Percentiles rank a stretch among this genome's conserved stretches.
Conservation (phyloP, 1,140 invertebrate species). For the Ooceraea biroi region DNA sequence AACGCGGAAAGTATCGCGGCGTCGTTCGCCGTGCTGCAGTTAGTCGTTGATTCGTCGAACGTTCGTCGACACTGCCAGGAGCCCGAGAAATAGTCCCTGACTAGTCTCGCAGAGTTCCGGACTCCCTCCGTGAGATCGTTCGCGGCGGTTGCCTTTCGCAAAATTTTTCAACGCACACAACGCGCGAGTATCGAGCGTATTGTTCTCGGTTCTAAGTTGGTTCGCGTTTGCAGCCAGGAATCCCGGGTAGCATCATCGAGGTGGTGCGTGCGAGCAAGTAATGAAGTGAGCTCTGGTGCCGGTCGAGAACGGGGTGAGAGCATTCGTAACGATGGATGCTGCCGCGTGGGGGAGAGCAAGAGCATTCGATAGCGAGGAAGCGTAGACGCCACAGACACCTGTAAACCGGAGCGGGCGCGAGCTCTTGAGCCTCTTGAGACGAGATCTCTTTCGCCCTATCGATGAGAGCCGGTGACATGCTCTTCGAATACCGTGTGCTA, state of each 20-base stretch:
- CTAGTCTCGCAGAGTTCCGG: background rate
- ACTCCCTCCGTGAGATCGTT: background rate
- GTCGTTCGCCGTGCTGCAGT: slow-evolving; percentile 34
- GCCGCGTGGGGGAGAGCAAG: slow-evolving; percentile 44
- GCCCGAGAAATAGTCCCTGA: background rate
- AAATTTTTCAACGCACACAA: background rate
- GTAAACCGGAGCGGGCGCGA: slow-evolving; percentile 37
- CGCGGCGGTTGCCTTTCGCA: background rate
- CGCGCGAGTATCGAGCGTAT: slow-evolving; percentile 4
- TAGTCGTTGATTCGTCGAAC: slow-evolving; percentile 6
- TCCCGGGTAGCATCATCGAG: slow-evolving; percentile 14
- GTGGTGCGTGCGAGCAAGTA: slow-evolving; percentile 28
- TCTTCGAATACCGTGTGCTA: background rate
- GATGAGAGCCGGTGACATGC: background rate
- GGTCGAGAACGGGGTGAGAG: slow-evolving; percentile 59
- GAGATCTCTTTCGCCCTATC: background rate
- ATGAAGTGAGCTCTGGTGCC: slow-evolving; percentile 47
- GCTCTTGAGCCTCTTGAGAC: slow-evolving; percentile 4
- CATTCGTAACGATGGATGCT: slow-evolving; percentile 52
- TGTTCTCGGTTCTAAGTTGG: background rate
- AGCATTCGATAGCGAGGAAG: slow-evolving; percentile 24
- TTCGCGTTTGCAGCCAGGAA: background rate
- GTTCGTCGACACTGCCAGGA: background rate
- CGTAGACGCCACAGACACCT: slow-evolving; percentile 53
- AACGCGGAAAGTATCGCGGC: slow-evolving; percentile 28